A percentile compares a stretch with the other conserved stretches of the same genome.
Evolutionary conservation across 1,140 invertebrate genomes (phyloP).

Genomic region (Bicyclus anynana): DNA sequence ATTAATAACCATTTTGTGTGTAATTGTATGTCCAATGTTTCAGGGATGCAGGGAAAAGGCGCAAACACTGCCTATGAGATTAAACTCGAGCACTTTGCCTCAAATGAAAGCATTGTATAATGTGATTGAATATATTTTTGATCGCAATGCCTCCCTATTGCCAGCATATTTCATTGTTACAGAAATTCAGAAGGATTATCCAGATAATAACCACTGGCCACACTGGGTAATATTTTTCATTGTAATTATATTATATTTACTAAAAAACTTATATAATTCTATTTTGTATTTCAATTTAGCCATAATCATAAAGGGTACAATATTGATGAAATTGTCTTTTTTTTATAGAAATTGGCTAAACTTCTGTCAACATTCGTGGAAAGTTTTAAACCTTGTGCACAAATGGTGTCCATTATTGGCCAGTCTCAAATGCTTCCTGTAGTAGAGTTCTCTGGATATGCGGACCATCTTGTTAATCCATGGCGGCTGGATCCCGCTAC

Average conservation of each 20-base stretch:
- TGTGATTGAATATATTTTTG: slow-evolving; percentile 93
- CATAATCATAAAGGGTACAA: too few species aligned
- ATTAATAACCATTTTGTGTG: too few species aligned
- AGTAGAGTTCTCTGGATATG: slow-evolving; percentile 92
- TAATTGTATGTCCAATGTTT: too few species aligned
- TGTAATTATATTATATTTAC: not conserved
- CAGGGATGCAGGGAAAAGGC: slow-evolving; percentile 92
- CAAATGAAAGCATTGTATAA: slow-evolving; percentile 89
- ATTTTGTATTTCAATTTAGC: too few species aligned
- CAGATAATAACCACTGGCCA: slow-evolving; percentile 88
- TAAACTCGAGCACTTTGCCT: slow-evolving; percentile 87
- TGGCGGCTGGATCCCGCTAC: slow-evolving; percentile 94
- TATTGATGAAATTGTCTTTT: not conserved
- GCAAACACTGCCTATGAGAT: slow-evolving; percentile 84
- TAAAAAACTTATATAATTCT: too few species aligned
- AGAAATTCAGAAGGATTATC: slow-evolving; percentile 93
- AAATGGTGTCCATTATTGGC: slow-evolving; percentile 96
- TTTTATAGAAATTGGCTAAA: slow-evolving; percentile 86
- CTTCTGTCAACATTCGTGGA: slow-evolving; percentile 93
- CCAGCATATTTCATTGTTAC: slow-evolving; percentile 97
- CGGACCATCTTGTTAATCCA: slow-evolving; percentile 91
- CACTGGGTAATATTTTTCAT: slow-evolving; percentile 86
- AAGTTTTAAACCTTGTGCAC: slow-evolving; percentile 93
- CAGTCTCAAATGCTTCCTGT: slow-evolving; percentile 94
- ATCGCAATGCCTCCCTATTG: slow-evolving; percentile 93